Conservation (phyloP, 2,888 invertebrate genomes). For the Brachylomia viminalis region DNA sequence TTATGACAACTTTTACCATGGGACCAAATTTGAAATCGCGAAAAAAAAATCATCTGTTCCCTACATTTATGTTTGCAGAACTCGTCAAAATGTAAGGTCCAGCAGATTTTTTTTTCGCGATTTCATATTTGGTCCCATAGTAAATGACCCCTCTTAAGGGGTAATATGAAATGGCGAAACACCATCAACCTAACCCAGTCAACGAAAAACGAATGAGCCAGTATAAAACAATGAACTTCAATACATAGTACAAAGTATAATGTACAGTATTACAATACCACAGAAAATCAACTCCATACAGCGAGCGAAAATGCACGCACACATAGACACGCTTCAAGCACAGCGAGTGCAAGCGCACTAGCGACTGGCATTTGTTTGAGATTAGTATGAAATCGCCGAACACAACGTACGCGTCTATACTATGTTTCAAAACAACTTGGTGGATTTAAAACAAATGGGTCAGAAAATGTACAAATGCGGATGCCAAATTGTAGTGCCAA, state of each 20-base stretch:
- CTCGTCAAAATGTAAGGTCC: no score
- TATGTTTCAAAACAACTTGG: not conserved
- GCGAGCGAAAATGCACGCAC: not conserved
- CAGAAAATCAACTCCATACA: not conserved
- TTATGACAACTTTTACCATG: no score
- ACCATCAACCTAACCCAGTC: no score
- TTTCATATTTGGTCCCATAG: no score
- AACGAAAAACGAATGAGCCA: slow-evolving; percentile 8
- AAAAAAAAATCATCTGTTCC: no score
- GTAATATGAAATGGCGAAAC: no score
- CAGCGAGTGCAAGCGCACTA: not conserved
- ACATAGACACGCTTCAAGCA: not conserved
- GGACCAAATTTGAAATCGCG: no score
- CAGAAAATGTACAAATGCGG: not conserved
- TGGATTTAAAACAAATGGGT: not conserved
- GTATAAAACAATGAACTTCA: slow-evolving; percentile 25
- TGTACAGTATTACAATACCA: slow-evolving; percentile 3
- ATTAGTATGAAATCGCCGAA: not conserved
- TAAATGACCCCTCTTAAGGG: no score
- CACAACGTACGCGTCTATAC: not conserved
- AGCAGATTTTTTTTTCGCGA: no score
- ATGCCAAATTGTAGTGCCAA: no score
- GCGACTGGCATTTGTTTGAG: not conserved
- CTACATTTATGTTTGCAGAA: no score
- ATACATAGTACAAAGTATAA: slow-evolving; percentile 18